Percentiles rank a stretch among this genome's conserved stretches.
These are phyloP conservation scores for Paramuricea clavata DNA, from an alignment of 92 coral and sea anemone species.

Conservation along the genomic window DNA sequence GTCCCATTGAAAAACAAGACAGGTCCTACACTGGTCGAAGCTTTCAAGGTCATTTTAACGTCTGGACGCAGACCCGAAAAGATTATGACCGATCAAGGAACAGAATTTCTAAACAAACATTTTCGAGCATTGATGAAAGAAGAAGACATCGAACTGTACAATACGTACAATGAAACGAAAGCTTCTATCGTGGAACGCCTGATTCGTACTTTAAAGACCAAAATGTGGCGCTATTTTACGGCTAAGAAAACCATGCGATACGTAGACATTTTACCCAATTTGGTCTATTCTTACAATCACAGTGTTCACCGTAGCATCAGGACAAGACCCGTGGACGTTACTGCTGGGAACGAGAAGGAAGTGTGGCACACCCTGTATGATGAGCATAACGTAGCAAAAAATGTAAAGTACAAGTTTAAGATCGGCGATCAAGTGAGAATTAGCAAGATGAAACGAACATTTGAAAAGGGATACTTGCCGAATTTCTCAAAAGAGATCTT, in stretches of 20 bases:
- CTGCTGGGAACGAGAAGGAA: constrained; percentile 37
- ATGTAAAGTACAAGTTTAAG: not conserved
- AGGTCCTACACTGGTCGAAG: not conserved
- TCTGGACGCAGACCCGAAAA: no score
- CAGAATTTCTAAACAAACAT: constrained; percentile 21
- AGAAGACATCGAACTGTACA: not conserved
- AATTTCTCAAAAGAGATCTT: not conserved
- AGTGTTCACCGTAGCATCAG: constrained; percentile 49
- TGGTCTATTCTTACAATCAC: constrained; percentile 47
- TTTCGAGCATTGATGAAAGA: constrained; percentile 7
- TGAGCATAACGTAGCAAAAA: not conserved
- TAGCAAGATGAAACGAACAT: not conserved
- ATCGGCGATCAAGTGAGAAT: constrained; percentile 17
- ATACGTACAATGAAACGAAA: constrained; percentile 44
- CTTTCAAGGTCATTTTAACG: not conserved
- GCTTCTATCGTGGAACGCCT: constrained; percentile 37
- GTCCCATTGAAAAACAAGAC: constrained; percentile 18
- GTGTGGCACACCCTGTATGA: constrained; percentile 15
- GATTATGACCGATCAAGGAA: constrained; percentile 37
- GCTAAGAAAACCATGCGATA: constrained; percentile 36
- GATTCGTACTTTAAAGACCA: constrained; percentile 29
- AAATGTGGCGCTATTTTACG: constrained; percentile 45
- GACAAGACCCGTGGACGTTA: constrained; percentile 51
- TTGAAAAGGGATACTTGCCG: not conserved
- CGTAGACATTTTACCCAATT: constrained; percentile 42